Conservation (phyloP, 2,888 invertebrate species). For the Campoletis raptor region DNA sequence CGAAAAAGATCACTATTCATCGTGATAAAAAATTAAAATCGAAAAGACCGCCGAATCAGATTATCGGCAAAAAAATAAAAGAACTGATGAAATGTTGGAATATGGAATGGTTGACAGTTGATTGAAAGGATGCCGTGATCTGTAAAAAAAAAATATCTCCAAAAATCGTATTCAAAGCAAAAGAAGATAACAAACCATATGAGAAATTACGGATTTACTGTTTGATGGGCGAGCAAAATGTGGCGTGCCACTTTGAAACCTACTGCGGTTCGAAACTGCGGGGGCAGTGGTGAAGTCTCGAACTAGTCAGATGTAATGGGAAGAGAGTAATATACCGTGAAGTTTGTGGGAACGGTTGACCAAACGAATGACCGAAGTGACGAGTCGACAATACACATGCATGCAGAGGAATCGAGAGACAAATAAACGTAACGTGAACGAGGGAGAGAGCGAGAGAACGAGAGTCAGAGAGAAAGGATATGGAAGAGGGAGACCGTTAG, state of each 20-base stretch:
- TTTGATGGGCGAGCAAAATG: slow-evolving; percentile 25
- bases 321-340: slow-evolving; percentile 62
- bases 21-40: too few species aligned
- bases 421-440: not conserved
- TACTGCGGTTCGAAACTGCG: slow-evolving; percentile 37
- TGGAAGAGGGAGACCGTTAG: slow-evolving; percentile 4
- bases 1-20: too few species aligned
- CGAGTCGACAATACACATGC: slow-evolving; percentile 35
- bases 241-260: slow-evolving; percentile 33
- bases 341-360: slow-evolving; percentile 48
- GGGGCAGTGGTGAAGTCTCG: slow-evolving; percentile 46
- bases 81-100: too few species aligned
- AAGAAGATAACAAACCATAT: slow-evolving; percentile 26
- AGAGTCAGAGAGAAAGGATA: not conserved
- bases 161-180: not conserved
- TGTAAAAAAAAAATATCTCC: not conserved
- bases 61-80: too few species aligned
- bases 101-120: too few species aligned
- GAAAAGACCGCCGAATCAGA: too few species aligned
- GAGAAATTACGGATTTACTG: slow-evolving; percentile 34
- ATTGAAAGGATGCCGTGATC: too few species aligned
- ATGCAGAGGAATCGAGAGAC: slow-evolving; percentile 8
- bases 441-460: slow-evolving; percentile 4
- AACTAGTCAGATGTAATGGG: slow-evolving; percentile 58
- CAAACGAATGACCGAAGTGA: slow-evolving; percentile 38